Evolutionary conservation across 2,797 vertebrate species (phyloP), one percentile per base, ranked within the genome.

Genomic region (Sebastes steindachneri): DNA sequence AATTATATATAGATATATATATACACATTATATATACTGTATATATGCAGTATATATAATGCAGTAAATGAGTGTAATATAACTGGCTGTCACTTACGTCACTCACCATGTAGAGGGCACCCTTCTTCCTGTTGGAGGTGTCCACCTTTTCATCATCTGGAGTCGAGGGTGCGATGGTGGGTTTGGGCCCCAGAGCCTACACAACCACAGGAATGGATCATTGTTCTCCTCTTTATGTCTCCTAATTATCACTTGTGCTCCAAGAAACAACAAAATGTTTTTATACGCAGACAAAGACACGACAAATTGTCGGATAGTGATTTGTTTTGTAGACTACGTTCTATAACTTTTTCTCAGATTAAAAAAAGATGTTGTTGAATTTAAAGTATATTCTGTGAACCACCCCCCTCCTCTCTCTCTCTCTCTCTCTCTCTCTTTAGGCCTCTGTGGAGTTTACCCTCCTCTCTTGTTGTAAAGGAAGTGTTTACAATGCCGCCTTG

Each of bases 71-170:
- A 19, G 9, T 35, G n/a, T 8, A 21, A 45, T 15, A 1, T 1
- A 23, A 21, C 55, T 5, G 25, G 9, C 10, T 33, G 41, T 26
- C 28, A 57, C 21, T 70, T 68, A 12, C 37, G 9, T 35, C 35
- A 5, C 86, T 92, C 89, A 96, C 96, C 96, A 96, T 95, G 89
- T 95, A 94, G 85, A 97, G 95, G 80, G 90, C 76, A 2, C 86
- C 94, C 92, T 96, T 96, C 72, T 93, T 95, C 88, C 65, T 95
- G 91, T 96, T 96, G 83, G 85, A 33, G 12, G 12, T 66, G 4
- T 97, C 96, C 73, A 89, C 94, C 9, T 51, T 83, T 0, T 93
- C 92, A 63, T 96, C 95, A 26, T 96, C 95, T 0, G 77, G 35
- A 63, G 60, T 88, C 31, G 87, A 86, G 7, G 94, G 87, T 12